Conservation (phyloP, 2,888 invertebrate species). For the Scaptomyza parva region DNA sequence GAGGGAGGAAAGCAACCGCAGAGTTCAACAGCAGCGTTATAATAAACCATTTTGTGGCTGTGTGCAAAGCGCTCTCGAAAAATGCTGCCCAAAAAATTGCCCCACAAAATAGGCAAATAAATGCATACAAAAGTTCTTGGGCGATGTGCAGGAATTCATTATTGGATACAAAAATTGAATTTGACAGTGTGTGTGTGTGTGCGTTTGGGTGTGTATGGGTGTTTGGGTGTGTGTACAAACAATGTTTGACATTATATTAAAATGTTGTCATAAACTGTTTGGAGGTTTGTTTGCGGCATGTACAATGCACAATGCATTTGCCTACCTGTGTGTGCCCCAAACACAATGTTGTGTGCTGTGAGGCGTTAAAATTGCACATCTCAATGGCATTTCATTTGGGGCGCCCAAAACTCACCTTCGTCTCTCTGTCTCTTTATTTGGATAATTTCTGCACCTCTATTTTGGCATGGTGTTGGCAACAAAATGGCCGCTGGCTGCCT, state of each 20-base stretch:
- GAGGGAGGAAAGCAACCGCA: slow-evolving; percentile 51
- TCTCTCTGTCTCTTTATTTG: not conserved
- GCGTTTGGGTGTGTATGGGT: not conserved
- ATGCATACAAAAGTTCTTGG: slow-evolving; percentile 35
- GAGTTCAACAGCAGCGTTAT: slow-evolving; percentile 68
- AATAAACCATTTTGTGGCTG: slow-evolving; percentile 75
- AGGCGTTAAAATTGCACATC: slow-evolving; percentile 70
- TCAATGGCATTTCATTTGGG: slow-evolving; percentile 48
- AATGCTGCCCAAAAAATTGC: slow-evolving; percentile 17
- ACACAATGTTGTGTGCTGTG: slow-evolving; percentile 33
- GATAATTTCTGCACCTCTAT: slow-evolving; percentile 29
- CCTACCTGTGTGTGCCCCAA: not conserved
- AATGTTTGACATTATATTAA: slow-evolving; percentile 74
- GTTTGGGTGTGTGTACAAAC: slow-evolving; percentile 41
- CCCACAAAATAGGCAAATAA: slow-evolving; percentile 38
- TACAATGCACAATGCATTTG: not conserved
- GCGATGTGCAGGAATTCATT: slow-evolving; percentile 50
- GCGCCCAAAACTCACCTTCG: not conserved
- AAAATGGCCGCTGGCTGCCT: slow-evolving; percentile 66
- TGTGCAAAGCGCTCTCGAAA: slow-evolving; percentile 20
- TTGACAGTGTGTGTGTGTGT: slow-evolving; percentile 26
- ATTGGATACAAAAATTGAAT: slow-evolving; percentile 66
- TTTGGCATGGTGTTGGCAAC: slow-evolving; percentile 41
- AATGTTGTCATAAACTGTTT: slow-evolving; percentile 69
- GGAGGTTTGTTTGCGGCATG: slow-evolving; percentile 4